Evolutionary conservation across 2,113 vertebrate genomes (phyloP).

Genomic region (Phalacrocorax aristotelis): DNA sequence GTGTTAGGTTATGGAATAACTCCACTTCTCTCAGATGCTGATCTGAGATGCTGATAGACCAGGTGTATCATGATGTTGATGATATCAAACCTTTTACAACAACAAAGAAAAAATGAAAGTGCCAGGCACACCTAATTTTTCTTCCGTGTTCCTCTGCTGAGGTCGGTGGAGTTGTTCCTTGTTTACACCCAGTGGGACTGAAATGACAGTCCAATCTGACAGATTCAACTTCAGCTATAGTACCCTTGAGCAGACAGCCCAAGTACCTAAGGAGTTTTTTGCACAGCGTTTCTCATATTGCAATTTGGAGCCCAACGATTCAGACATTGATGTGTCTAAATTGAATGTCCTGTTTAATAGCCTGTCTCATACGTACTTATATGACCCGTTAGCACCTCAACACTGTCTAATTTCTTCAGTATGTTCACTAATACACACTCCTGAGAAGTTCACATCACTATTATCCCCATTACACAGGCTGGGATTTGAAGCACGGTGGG

Average conservation of each 20-base stretch:
- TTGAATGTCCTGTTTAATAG: background rate
- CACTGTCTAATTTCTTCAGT: background rate
- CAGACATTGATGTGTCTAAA: background rate
- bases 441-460: background rate
- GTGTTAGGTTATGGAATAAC: background rate
- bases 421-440: background rate
- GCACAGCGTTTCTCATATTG: background rate
- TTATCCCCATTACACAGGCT: background rate
- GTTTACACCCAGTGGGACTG: background rate
- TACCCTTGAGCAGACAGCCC: background rate
- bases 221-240: background rate
- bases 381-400: background rate
- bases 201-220: background rate
- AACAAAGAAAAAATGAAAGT: background rate
- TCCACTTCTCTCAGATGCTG: background rate
- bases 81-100: background rate
- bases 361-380: background rate
- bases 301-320: background rate
- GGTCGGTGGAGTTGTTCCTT: background rate
- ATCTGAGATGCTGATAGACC: background rate
- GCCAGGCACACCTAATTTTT: conserved; percentile 23
- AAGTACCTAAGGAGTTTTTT: background rate
- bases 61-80: background rate
- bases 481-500: background rate
- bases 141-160: background rate